Evolutionary conservation across 2,113 vertebrate genomes (phyloP).

Genomic region (Odontesthes bonariensis): DNA sequence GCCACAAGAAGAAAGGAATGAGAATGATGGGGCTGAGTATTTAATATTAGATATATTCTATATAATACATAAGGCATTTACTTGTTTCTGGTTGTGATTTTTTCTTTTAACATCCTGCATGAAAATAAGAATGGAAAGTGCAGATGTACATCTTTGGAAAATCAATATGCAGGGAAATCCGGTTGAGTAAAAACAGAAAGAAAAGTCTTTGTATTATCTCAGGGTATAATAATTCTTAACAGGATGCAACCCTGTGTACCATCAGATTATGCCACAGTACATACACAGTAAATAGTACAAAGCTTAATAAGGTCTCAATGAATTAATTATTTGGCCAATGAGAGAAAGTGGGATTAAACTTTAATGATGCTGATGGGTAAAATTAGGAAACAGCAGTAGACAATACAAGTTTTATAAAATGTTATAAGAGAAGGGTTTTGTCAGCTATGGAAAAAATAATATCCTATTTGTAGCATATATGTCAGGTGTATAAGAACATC

Average conservation of each 20-base stretch:
- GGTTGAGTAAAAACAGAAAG: background rate
- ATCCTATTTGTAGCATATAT: background rate
- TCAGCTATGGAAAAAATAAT: background rate
- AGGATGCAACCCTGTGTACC: background rate
- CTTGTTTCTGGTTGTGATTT: conserved; percentile 4
- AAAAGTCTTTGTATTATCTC: background rate
- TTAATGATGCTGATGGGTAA: conserved; percentile 23
- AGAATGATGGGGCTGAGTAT: background rate
- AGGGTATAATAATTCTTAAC: background rate
- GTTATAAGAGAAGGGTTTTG: background rate
- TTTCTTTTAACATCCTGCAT: background rate
- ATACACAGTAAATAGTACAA: conserved; percentile 6
- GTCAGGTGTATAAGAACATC: background rate
- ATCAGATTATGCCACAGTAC: background rate
- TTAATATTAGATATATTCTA: background rate
- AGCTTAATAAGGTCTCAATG: conserved; percentile 4
- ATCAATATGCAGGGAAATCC: background rate
- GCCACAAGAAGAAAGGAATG: conserved; percentile 3
- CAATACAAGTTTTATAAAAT: conserved; percentile 1
- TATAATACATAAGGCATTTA: background rate
- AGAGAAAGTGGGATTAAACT: conserved; percentile 22
- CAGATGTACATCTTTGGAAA: background rate
- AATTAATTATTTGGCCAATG: conserved; percentile 25
- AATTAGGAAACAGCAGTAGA: conserved; percentile 4
- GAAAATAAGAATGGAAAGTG: conserved; percentile 7